Percentiles rank a stretch among this genome's conserved stretches.
These are phyloP conservation scores for Riparia riparia DNA, from an alignment of 2,113 vertebrate genomes.

Conservation along the genomic window DNA sequence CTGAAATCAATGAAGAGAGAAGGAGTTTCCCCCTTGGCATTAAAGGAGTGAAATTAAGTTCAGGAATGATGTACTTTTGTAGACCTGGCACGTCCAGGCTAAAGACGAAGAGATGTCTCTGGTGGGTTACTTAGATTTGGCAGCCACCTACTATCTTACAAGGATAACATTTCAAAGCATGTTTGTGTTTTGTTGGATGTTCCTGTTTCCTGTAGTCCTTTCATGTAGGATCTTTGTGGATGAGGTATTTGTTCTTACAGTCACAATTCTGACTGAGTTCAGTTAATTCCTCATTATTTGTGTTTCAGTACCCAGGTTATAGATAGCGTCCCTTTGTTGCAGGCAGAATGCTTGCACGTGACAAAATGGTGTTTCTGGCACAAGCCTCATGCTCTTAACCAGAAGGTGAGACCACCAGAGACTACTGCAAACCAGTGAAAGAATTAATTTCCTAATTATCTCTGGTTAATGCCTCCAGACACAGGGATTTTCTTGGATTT, in stretches of 20 bases:
- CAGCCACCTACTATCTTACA: neutral
- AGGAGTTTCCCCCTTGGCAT: neutral
- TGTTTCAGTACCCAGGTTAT: neutral
- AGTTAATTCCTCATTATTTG: neutral
- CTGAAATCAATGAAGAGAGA: neutral
- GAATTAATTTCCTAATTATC: slow-evolving; percentile 17
- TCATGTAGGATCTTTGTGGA: neutral
- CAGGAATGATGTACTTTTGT: neutral
- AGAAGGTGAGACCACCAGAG: slow-evolving; percentile 10
- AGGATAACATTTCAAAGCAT: neutral
- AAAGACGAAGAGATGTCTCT: neutral
- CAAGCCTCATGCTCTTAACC: neutral
- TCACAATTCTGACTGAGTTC: neutral
- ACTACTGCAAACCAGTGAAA: neutral
- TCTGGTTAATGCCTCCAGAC: neutral
- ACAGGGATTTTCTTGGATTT: slow-evolving; percentile 29
- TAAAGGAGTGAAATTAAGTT: neutral
- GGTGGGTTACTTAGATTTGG: neutral
- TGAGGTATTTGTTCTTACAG: neutral
- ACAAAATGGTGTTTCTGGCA: slow-evolving; percentile 6
- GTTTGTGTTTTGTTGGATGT: neutral
- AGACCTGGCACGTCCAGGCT: neutral
- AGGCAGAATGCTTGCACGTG: neutral
- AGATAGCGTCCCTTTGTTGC: neutral
- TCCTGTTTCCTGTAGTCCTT: neutral